A percentile compares a stretch with the other conserved stretches of the same genome.
phyloP scores from a whole-genome alignment of 2,888 invertebrate species.

The Frankliniella intonsa region DNA sequence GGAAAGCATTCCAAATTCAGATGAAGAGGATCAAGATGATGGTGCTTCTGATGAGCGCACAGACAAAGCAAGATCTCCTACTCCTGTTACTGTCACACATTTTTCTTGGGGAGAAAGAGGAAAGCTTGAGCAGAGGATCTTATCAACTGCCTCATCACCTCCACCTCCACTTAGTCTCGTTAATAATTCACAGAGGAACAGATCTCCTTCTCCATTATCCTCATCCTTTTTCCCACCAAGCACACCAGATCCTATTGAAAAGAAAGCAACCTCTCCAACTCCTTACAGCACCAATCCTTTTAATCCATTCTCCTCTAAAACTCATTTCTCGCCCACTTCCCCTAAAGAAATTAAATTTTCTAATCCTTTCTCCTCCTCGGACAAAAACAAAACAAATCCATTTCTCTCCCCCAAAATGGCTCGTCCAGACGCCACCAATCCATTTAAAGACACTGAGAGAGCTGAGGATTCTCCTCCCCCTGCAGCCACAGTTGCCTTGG shows the following conservation, averaged over 20 bases:
- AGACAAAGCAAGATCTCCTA: constrained; percentile 45
- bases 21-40: constrained; percentile 38
- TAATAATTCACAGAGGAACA: constrained; percentile 42
- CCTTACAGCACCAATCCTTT: constrained; percentile 34
- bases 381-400: constrained; percentile 30
- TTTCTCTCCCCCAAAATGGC: constrained; percentile 31
- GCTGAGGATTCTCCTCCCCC: neutral
- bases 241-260: constrained; percentile 34
- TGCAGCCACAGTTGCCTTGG: neutral
- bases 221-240: constrained; percentile 40
- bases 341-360: neutral
- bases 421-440: constrained; percentile 5
- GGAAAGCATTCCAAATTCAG: constrained; percentile 36
- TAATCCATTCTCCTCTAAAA: constrained; percentile 6
- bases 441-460: constrained; percentile 28
- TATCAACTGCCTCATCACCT: constrained; percentile 39
- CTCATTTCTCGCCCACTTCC: neutral
- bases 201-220: constrained; percentile 41
- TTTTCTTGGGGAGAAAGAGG: constrained; percentile 52
- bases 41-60: constrained; percentile 34
- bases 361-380: neutral
- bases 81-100: constrained; percentile 60
- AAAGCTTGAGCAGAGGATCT: constrained; percentile 48
- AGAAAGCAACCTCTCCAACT: constrained; percentile 33
- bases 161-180: constrained; percentile 7